phyloP scores from a whole-genome alignment of 2,113 vertebrate genomes.

The Potamarius usumacintae region DNA sequence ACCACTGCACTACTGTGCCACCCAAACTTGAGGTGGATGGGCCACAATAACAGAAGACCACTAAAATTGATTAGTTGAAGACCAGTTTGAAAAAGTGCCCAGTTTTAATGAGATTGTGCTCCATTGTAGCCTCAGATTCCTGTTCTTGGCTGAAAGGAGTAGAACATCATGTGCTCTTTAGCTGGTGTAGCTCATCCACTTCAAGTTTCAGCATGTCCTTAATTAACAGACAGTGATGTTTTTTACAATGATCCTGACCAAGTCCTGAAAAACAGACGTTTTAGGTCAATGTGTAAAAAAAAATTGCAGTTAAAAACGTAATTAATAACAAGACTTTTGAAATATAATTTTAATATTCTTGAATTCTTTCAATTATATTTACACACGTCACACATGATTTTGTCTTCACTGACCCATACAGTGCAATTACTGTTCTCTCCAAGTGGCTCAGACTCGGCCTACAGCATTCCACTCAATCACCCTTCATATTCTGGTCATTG shows the following conservation, averaged over 20 bases:
- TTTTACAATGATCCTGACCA: no score
- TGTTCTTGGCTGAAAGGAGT: not conserved
- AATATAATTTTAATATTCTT: not conserved
- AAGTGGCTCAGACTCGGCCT: not conserved
- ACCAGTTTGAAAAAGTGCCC: not conserved
- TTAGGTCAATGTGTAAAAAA: not conserved
- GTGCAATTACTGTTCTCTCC: not conserved
- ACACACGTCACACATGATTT: not conserved
- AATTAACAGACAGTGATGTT: not conserved
- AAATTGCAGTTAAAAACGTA: not conserved
- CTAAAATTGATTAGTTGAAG: not conserved
- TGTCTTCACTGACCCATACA: not conserved
- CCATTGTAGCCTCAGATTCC: not conserved
- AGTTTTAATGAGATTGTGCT: not conserved
- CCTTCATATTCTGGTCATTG: not conserved
- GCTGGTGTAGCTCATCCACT: not conserved
- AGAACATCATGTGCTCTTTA: not conserved
- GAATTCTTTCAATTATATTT: not conserved
- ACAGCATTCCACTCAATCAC: not conserved
- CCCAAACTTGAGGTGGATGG: not conserved
- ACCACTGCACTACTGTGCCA: no score
- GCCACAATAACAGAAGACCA: not conserved
- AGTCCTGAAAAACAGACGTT: not conserved
- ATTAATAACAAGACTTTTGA: not conserved
- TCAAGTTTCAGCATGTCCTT: not conserved